Base-by-base conservation (phyloP, 2,797 vertebrate genomes). In the Hapalemur alaotrensis region DNA sequence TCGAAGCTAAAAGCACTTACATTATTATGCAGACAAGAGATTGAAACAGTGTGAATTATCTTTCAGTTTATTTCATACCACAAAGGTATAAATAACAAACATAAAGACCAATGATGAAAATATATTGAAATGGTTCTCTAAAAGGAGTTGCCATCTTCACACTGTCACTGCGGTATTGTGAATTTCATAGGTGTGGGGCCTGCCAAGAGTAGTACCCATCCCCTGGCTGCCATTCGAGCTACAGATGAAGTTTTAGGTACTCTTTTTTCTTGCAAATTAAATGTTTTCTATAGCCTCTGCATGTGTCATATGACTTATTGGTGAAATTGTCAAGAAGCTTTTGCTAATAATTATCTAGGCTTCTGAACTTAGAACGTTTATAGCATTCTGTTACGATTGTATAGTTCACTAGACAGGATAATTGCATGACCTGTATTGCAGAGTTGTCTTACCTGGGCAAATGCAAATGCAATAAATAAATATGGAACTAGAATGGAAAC, bases 281-380 rank as follows among this genome's bases (percentile, higher is more conserved):
- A 87, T 30, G 50, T n/a, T 83, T 69, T 67, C 70, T n/a, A 41
- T n/a, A 48, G 11, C 20, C 28, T 73, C 54, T 93, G 35, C 4
- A 2, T 63, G 70, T 69, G 14, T 78, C 43, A 10, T 48, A 20
- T 14, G 13, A 48, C 20, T 73, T 61, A 78, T 54, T 35, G 32
- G 48, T 78, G 76, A 81, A 57, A 95, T 79, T 79, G n/a, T 11
- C 5, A 28, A 38, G 30, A 52, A 35, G 81, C 69, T 87, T 91
- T 90, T 80, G 76, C 83, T 92, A 73, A 95, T 81, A 75, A 82
- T 93, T 61, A 82, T 57, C 67, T 15, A 84, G 30, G 32, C 38
- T 82, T 63, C 65, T 82, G 59, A 85, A 63, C 12, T 79, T 73
- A 50, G 32, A 95, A 59, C 52, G 72, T 94, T 50, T 43, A 95